Conservation (phyloP, 2,888 invertebrate species). For the Nymphalis c-album region DNA sequence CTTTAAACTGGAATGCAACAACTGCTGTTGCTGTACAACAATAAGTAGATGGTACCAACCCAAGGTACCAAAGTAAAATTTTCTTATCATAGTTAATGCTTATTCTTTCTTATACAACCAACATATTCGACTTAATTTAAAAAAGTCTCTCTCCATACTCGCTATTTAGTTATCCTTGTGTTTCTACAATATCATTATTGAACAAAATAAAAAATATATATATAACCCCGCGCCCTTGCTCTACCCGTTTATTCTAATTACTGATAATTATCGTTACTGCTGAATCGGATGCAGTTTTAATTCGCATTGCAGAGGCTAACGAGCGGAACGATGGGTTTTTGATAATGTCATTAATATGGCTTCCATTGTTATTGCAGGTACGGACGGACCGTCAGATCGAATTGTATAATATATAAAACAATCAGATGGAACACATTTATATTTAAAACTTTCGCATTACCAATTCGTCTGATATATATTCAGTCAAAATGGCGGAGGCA, state of each 20-base stretch:
- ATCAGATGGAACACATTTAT: constrained; percentile 1
- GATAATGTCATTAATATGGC: constrained; percentile 69
- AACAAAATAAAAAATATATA: constrained; percentile 19
- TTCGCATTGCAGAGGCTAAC: constrained; percentile 65
- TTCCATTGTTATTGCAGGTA: constrained; percentile 41
- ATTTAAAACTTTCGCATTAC: background rate
- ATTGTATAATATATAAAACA: constrained; percentile 17
- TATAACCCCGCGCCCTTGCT: constrained; percentile 29
- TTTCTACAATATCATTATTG: constrained; percentile 1
- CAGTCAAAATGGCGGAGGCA: no score
- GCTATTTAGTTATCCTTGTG: background rate
- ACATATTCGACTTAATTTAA: background rate
- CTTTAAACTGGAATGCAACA: no score
- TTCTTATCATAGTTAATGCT: no score
- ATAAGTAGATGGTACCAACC: no score
- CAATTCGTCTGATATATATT: no score
- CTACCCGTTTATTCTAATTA: constrained; percentile 67
- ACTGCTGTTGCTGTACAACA: no score
- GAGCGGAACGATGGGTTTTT: constrained; percentile 71
- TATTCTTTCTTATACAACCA: no score
- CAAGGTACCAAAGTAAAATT: no score
- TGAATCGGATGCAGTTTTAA: constrained; percentile 70
- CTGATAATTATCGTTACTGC: constrained; percentile 67
- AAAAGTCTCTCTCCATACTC: background rate
- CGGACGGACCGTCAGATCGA: constrained; percentile 26